A percentile compares a stretch with the other conserved stretches of the same genome.
Evolutionary conservation across 2,888 invertebrate species (phyloP).

Genomic region (Eurytoma adleriae): DNA sequence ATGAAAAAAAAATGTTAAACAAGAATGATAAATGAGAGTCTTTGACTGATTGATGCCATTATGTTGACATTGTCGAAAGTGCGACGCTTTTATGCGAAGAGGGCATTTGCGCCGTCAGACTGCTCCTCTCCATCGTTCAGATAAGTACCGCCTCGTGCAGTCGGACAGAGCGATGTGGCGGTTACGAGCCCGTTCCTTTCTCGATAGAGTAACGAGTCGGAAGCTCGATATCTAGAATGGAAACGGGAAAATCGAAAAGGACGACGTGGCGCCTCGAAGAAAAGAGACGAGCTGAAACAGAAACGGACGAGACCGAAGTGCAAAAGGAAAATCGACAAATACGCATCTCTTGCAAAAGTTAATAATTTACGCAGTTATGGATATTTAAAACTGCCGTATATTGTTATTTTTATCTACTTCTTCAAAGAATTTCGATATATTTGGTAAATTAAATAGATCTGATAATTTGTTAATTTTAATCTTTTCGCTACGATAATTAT

Average conservation of each 20-base stretch:
- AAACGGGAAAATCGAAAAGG: conserved; percentile 54
- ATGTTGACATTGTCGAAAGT: conserved; percentile 50
- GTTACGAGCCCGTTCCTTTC: conserved; percentile 48
- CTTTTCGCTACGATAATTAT: too few relatives aligned
- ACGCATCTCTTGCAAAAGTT: too few relatives aligned
- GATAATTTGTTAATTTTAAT: too few relatives aligned
- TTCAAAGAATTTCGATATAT: too few relatives aligned
- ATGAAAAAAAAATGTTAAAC: conserved; percentile 28
- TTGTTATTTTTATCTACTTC: too few relatives aligned
- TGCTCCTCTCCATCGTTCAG: neutral
- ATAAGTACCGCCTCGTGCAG: neutral
- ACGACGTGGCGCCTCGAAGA: conserved; percentile 37
- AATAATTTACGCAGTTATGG: too few relatives aligned
- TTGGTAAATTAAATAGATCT: too few relatives aligned
- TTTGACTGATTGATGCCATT: conserved; percentile 47
- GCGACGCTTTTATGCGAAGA: conserved; percentile 10
- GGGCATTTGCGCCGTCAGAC: conserved; percentile 29
- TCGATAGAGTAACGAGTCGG: conserved; percentile 57
- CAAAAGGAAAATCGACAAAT: conserved; percentile 18
- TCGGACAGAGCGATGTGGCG: conserved; percentile 22
- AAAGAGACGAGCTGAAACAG: conserved; percentile 35
- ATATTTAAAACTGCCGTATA: too few relatives aligned
- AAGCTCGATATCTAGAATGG: conserved; percentile 56
- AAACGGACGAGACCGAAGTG: conserved; percentile 16
- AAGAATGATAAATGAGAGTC: neutral